A percentile compares a stretch with the other conserved stretches of the same genome.
Evolutionary conservation across 2,888 invertebrate genomes (phyloP).

Genomic region (Drosophila macrospina): DNA sequence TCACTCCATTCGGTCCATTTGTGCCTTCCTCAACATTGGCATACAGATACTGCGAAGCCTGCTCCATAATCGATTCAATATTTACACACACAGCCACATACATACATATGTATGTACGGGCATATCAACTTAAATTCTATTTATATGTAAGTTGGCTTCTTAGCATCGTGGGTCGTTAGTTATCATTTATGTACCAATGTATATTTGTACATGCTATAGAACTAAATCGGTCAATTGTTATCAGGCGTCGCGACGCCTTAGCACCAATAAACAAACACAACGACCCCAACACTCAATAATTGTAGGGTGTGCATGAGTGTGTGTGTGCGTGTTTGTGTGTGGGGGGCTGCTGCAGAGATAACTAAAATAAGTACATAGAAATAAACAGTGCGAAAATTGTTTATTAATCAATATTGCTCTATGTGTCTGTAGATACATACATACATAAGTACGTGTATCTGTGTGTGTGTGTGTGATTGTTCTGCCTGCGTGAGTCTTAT

Average conservation of each 20-base stretch:
- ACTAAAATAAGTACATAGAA: constrained; percentile 17
- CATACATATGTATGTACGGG: constrained; percentile 2
- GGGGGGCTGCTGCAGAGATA: constrained; percentile 31
- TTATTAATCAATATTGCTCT: constrained; percentile 67
- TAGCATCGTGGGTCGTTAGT: constrained; percentile 47
- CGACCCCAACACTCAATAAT: constrained; percentile 16
- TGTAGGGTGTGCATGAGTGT: constrained; percentile 1
- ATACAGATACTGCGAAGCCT: constrained; percentile 14
- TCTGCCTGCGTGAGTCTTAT: constrained; percentile 31
- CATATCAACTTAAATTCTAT: constrained; percentile 15
- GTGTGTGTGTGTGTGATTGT: constrained; percentile 13
- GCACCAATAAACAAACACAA: constrained; percentile 23
- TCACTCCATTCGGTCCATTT: constrained; percentile 13
- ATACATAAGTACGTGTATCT: constrained; percentile 6
- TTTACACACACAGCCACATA: constrained; percentile 14
- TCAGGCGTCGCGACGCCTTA: constrained; percentile 43
- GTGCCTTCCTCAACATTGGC: constrained; percentile 37
- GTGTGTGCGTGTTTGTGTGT: not conserved
- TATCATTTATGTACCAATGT: constrained; percentile 41
- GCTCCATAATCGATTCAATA: constrained; percentile 23
- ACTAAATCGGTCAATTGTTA: constrained; percentile 75
- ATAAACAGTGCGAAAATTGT: constrained; percentile 63
- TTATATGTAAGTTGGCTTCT: constrained; percentile 34
- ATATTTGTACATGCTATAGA: constrained; percentile 30
- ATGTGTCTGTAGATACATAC: constrained; percentile 12